Conservation (phyloP, 2,888 invertebrate species). For the Tenthredo distinguenda region DNA sequence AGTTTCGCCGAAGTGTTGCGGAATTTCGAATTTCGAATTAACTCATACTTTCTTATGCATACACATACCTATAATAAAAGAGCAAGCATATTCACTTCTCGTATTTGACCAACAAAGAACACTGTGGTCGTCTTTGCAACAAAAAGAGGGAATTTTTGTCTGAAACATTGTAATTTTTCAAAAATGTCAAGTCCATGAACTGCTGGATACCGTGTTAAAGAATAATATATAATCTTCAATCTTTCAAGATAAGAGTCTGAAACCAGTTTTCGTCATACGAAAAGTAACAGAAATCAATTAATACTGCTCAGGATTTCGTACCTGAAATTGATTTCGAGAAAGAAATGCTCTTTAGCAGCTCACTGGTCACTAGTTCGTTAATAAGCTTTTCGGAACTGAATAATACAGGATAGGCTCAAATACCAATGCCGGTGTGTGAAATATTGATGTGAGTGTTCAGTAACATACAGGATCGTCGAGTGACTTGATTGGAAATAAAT, state of each 20-base stretch:
- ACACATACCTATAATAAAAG: neutral
- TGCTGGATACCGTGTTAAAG: neutral
- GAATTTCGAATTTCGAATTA: neutral
- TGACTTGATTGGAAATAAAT: slow-evolving; percentile 43
- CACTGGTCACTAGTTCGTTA: slow-evolving; percentile 31
- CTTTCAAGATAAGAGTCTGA: neutral
- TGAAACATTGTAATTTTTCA: neutral
- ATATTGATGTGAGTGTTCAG: slow-evolving; percentile 6
- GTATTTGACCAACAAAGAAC: neutral
- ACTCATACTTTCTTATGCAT: neutral
- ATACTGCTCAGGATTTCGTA: neutral
- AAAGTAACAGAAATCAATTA: neutral
- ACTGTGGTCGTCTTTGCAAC: neutral
- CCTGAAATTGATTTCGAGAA: neutral
- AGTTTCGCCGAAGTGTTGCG: neutral
- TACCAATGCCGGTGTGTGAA: neutral
- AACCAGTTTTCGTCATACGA: neutral
- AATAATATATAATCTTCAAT: neutral
- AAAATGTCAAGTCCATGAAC: neutral
- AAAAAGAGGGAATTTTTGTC: neutral
- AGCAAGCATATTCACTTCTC: neutral
- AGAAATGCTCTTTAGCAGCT: neutral
- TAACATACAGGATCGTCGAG: neutral
- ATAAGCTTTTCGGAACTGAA: slow-evolving; percentile 16
- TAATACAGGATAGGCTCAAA: slow-evolving; percentile 10